Percentiles rank a stretch among this genome's conserved stretches.
Evolutionary conservation across 2,113 vertebrate genomes (phyloP).

Genomic region (Gavia stellata): DNA sequence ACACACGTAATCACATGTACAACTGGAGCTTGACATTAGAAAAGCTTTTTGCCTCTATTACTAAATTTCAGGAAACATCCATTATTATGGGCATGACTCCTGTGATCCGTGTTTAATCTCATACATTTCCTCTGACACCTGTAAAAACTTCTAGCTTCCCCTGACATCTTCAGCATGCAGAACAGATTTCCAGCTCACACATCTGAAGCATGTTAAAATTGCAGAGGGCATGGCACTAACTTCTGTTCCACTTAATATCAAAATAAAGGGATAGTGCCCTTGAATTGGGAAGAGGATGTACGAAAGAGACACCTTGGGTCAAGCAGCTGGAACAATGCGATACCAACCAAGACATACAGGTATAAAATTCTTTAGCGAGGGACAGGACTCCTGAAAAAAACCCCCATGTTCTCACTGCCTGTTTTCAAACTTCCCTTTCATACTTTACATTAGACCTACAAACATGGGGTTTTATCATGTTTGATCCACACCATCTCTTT

Average conservation of each 20-base stretch:
- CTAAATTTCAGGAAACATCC: neutral
- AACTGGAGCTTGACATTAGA: neutral
- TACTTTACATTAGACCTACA: neutral
- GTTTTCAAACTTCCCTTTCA: neutral
- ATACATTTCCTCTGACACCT: neutral
- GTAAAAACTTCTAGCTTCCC: neutral
- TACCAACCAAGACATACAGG: neutral
- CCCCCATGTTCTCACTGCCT: neutral
- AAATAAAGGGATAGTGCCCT: neutral
- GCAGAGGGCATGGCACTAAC: neutral
- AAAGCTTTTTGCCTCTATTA: neutral
- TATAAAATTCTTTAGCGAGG: neutral
- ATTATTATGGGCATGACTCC: neutral
- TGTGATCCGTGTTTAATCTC: neutral
- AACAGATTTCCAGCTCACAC: neutral
- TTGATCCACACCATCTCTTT: neutral
- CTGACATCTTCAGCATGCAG: neutral
- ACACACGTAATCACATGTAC: fast-evolving
- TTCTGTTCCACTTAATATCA: neutral
- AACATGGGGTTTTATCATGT: neutral
- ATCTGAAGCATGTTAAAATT: neutral
- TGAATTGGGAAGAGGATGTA: neutral
- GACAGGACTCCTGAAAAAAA: neutral
- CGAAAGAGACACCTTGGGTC: neutral
- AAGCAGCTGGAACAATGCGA: neutral